Evolutionary conservation across 2,113 vertebrate species (phyloP), one percentile per base, ranked within the genome.

Genomic region (Alethe castanea): DNA sequence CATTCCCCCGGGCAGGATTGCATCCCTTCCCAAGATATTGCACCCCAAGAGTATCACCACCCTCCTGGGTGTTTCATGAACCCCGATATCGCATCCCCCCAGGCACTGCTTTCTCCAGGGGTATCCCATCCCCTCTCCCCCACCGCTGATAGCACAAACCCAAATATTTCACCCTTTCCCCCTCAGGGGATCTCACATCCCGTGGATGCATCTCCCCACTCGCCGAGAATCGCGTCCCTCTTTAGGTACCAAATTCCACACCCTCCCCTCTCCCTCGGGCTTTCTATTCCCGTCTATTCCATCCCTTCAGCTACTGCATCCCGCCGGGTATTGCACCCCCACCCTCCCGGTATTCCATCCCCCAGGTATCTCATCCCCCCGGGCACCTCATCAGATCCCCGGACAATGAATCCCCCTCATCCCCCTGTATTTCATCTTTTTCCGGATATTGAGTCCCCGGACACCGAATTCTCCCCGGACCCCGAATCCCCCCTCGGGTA

Each of bases 401-500:
- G 50, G 26, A 53, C 52, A 53, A 53, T 18, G 16, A 53, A 18
- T 29, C 16, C 52, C 17, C 28, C 9, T 52, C 26, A 52, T 29
- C 16, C 26, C 26, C 8, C 16, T 7, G 28, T 4, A 14, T 14
- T 33, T 9, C 26, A 38, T 8, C 69, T 23, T n/a, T 11, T 47
- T 18, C n/a, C 6, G 19, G 24, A 12, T 12, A 31, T 2, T 3
- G 17, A 3, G 3, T 48, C 12, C 14, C 29, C 13, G 12, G 25
- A 35, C 35, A 35, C 35, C 35, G 35, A 45, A 44, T 44, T 44
- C 11, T 42, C 42, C 40, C 14, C 40, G 44, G 44, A 44, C 18
- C 15, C 36, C 14, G 48, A 64, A 44, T 29, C 1, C 56, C 29
- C 12, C 12, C 28, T 0, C 6, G 11, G 16, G 7, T 3, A 2